These are phyloP conservation scores for Leucoraja erinaceus DNA, from an alignment of 2,113 vertebrate species.

Conservation along the genomic window DNA sequence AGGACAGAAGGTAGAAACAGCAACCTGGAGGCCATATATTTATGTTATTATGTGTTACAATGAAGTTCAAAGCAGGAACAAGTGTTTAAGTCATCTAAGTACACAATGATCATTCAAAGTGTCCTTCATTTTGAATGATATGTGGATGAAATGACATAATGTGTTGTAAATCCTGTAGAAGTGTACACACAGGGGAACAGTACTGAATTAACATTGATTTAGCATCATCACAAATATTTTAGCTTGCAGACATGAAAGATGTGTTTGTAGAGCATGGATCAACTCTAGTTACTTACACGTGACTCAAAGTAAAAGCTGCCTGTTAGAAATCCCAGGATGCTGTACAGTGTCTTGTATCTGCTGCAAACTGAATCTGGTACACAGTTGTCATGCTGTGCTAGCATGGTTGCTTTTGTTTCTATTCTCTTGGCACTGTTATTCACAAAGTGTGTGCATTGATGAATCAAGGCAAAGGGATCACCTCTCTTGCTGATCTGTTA, in stretches of 20 bases:
- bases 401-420: neutral
- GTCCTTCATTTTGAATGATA: neutral
- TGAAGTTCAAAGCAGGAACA: neutral
- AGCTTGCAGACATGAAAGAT: neutral
- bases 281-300: neutral
- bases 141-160: neutral
- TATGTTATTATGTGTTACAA: neutral
- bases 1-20: neutral
- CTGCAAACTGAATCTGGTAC: neutral
- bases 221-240: neutral
- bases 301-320: neutral
- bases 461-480: neutral
- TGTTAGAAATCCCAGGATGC: neutral
- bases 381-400: neutral
- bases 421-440: neutral
- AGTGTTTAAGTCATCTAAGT: neutral
- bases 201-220: conserved; percentile 7
- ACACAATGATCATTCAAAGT: neutral
- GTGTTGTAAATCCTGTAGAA: conserved; percentile 1
- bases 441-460: neutral
- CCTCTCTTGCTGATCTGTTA: neutral
- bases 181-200: neutral
- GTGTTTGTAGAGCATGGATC: neutral
- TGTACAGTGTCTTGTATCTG: neutral
- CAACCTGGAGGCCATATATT: neutral